Conservation (phyloP, 2,113 vertebrate genomes). For the Sorex araneus region DNA sequence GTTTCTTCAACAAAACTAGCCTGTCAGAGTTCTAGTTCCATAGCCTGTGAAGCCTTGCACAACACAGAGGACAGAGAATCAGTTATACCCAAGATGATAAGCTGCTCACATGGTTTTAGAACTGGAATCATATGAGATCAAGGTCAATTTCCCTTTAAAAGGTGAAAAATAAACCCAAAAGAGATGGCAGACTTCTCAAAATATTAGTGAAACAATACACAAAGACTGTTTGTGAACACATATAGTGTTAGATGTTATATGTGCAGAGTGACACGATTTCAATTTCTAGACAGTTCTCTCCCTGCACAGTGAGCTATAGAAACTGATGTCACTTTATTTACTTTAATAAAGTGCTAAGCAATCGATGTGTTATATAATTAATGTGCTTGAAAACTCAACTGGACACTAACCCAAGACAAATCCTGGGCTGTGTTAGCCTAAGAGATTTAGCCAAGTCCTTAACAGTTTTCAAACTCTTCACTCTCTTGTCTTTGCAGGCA, state of each 20-base stretch:
- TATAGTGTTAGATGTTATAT: background rate
- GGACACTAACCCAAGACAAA: background rate
- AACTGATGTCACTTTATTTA: conserved; percentile 41
- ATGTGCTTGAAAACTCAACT: background rate
- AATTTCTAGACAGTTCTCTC: conserved; percentile 18
- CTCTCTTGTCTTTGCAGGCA: background rate
- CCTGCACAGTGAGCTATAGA: conserved; percentile 12
- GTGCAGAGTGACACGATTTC: background rate
- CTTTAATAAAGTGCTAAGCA: background rate
- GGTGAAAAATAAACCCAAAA: background rate
- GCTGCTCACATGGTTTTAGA: background rate
- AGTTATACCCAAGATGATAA: background rate
- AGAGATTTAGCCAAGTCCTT: background rate
- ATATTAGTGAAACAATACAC: background rate
- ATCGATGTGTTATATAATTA: background rate
- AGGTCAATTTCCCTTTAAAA: conserved; percentile 7
- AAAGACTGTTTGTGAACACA: conserved; percentile 3
- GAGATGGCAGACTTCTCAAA: background rate
- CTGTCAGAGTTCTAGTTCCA: conserved; percentile 6
- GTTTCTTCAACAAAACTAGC: conserved; percentile 47
- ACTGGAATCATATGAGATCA: background rate
- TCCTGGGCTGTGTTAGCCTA: background rate
- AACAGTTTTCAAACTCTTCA: background rate
- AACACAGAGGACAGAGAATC: background rate
- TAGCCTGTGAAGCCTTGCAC: conserved; percentile 11